A percentile compares a stretch with the other conserved stretches of the same genome.
Conservation (phyloP, 2,113 vertebrate genomes). For the Chunga burmeisteri region DNA sequence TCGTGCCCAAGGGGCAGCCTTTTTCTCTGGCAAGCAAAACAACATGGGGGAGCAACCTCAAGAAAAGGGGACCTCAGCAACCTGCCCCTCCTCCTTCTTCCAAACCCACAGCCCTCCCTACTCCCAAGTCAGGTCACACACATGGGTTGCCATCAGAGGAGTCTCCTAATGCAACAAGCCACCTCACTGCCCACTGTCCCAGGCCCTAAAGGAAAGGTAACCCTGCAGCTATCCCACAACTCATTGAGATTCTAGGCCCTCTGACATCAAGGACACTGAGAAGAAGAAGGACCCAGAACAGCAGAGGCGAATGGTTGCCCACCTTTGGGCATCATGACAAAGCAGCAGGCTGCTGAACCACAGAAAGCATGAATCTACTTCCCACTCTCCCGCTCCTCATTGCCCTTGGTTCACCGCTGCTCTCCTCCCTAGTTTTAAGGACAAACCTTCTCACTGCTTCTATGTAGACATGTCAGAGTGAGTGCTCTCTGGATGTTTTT, state of each 20-base stretch:
- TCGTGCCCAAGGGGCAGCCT: too few species aligned
- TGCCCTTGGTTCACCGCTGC: neutral
- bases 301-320: neutral
- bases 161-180: neutral
- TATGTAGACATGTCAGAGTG: neutral
- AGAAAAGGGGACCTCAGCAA: neutral
- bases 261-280: neutral
- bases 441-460: neutral
- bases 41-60: too few species aligned
- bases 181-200: neutral
- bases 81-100: neutral
- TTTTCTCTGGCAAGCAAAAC: neutral
- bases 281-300: neutral
- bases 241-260: neutral
- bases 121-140: too few species aligned
- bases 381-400: too few species aligned
- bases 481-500: neutral
- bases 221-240: neutral
- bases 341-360: neutral
- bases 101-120: neutral
- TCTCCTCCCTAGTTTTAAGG: neutral
- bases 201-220: neutral
- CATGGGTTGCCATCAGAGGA: neutral
- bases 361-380: neutral
- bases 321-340: neutral